Evolutionary conservation across 2,888 invertebrate genomes (phyloP).

Genomic region (Tetropium fuscum): DNA sequence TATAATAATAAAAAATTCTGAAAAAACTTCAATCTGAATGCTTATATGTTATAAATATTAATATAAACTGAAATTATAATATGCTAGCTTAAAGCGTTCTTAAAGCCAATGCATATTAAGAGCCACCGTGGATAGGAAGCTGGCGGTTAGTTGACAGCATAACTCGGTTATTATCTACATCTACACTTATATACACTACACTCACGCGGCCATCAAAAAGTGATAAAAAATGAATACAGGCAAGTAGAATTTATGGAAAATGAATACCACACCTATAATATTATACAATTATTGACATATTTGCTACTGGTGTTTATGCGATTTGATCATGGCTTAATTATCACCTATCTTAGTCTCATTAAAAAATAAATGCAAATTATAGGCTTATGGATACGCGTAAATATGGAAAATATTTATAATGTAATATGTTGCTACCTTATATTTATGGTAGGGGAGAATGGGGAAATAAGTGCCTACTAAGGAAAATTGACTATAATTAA

Average conservation of each 20-base stretch:
- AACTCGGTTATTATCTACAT: conserved; percentile 11
- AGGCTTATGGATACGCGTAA: conserved; percentile 3
- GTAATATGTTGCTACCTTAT: no score
- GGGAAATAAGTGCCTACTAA: no score
- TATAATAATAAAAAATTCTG: no score
- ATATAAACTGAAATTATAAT: no score
- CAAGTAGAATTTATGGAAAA: conserved; percentile 8
- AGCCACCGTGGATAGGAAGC: conserved; percentile 11
- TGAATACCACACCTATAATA: conserved; percentile 18
- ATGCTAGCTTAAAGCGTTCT: no score
- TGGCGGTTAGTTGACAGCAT: conserved; percentile 8
- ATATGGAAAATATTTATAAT: conserved; percentile 21
- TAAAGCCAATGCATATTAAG: conserved; percentile 18
- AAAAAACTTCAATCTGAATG: no score
- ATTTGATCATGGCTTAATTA: conserved; percentile 20
- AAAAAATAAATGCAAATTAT: conserved; percentile 8
- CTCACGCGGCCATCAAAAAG: conserved; percentile 2
- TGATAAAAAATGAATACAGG: background rate
- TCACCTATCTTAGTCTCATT: conserved; percentile 3
- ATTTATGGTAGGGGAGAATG: no score
- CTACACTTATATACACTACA: no score
- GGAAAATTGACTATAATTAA: no score
- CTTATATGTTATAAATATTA: conserved; percentile 10
- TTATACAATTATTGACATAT: conserved; percentile 17
- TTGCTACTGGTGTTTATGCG: conserved; percentile 15